These are phyloP conservation scores for Pterocles orientalis DNA, from an alignment of 2,113 vertebrate genomes.

Conservation along the genomic window DNA sequence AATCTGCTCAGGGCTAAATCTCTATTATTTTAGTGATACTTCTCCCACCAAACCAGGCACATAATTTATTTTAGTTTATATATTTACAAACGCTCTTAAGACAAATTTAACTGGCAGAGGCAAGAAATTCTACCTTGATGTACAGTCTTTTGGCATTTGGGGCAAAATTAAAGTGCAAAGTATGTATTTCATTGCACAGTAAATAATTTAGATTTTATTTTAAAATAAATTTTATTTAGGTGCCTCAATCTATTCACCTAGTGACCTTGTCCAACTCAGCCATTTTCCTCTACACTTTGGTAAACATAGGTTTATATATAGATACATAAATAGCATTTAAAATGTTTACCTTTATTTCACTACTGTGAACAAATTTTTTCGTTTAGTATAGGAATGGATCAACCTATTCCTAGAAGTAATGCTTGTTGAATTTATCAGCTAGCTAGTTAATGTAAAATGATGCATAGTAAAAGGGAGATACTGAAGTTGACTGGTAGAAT, in stretches of 20 bases:
- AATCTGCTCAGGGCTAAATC: constrained; percentile 23
- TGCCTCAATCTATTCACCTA: constrained; percentile 60
- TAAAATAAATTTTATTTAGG: constrained; percentile 57
- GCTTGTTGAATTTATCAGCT: constrained; percentile 64
- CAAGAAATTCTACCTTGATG: constrained; percentile 49
- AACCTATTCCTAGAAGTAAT: constrained; percentile 67
- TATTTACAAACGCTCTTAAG: constrained; percentile 57
- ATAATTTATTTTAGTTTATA: constrained; percentile 13
- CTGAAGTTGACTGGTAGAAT: constrained; percentile 48
- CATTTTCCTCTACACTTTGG: constrained; percentile 67
- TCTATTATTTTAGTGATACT: not conserved
- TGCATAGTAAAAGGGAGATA: constrained; percentile 62
- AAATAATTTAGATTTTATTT: constrained; percentile 55
- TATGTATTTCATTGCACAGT: constrained; percentile 69
- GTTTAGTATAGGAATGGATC: constrained; percentile 57
- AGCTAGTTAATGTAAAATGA: constrained; percentile 66
- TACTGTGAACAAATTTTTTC: constrained; percentile 17
- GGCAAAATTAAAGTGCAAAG: constrained; percentile 75
- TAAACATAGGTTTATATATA: constrained; percentile 59
- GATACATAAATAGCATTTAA: constrained; percentile 59
- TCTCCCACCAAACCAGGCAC: constrained; percentile 47
- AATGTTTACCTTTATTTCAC: constrained; percentile 64
- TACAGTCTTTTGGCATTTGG: constrained; percentile 61
- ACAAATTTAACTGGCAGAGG: constrained; percentile 52
- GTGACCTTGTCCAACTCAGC: constrained; percentile 58